phyloP scores from a whole-genome alignment of 1,140 invertebrate species.

The Drosophila micromelanica region DNA sequence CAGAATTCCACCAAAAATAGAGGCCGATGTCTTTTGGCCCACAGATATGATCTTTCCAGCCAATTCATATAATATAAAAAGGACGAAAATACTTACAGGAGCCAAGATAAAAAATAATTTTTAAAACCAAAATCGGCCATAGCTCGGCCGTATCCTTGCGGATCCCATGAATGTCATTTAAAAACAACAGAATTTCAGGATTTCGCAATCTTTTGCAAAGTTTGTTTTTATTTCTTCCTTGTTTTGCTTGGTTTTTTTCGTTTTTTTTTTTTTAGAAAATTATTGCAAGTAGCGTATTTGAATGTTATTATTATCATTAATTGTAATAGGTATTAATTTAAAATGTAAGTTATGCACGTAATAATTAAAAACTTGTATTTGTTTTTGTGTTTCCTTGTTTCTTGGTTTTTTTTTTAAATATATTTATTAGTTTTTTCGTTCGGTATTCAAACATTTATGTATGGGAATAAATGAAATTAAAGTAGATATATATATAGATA shows the following conservation, averaged over 20 bases:
- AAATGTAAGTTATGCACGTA: slow-evolving; percentile 51
- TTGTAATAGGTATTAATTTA: slow-evolving; percentile 46
- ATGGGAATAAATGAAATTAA: slow-evolving; percentile 35
- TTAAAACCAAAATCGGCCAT: too few relatives aligned
- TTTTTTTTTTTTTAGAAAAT: slow-evolving; percentile 59
- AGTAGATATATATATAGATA: slow-evolving; percentile 12
- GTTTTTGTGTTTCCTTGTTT: slow-evolving; percentile 34
- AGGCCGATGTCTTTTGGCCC: too few relatives aligned
- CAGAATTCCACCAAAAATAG: too few relatives aligned
- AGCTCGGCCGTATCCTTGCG: too few relatives aligned
- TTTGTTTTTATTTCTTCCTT: slow-evolving; percentile 22
- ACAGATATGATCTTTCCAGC: too few relatives aligned
- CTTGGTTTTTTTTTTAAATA: slow-evolving; percentile 32
- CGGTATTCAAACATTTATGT: slow-evolving; percentile 24
- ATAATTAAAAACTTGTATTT: slow-evolving; percentile 72
- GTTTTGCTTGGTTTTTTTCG: slow-evolving; percentile 20
- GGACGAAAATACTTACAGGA: too few relatives aligned
- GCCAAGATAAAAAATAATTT: too few relatives aligned
- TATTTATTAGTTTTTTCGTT: slow-evolving; percentile 45
- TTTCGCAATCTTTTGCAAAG: slow-evolving; percentile 31
- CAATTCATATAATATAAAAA: too few relatives aligned
- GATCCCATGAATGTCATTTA: too few relatives aligned
- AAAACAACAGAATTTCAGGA: slow-evolving; percentile 17
- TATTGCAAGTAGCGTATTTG: slow-evolving; percentile 67
- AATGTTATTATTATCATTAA: slow-evolving; percentile 54